A percentile compares a stretch with the other conserved stretches of the same genome.
phyloP scores from a whole-genome alignment of 1,140 invertebrate genomes.

The Lasioglossum albipes region DNA sequence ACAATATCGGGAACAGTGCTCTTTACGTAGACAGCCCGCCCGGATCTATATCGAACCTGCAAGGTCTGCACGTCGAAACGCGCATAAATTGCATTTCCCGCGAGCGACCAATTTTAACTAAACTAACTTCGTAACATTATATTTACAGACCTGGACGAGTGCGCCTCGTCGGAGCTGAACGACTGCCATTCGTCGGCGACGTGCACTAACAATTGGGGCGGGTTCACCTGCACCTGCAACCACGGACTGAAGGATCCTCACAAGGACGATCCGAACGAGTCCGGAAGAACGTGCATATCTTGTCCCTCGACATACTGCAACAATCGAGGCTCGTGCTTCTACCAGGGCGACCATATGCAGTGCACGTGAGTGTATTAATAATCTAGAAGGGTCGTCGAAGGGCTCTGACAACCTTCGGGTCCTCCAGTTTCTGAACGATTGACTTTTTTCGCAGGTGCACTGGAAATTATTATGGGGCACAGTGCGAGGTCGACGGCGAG shows the following conservation, averaged over 20 bases:
- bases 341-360: slow-evolving; percentile 86
- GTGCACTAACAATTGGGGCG: slow-evolving; percentile 94
- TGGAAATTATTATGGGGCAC: slow-evolving; percentile 91
- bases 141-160: slow-evolving; percentile 92
- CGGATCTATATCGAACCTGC: slow-evolving; percentile 86
- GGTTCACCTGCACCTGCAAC: slow-evolving; percentile 92
- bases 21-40: slow-evolving; percentile 90
- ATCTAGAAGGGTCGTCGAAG: not conserved
- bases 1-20: slow-evolving; percentile 92
- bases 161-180: slow-evolving; percentile 90
- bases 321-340: slow-evolving; percentile 90
- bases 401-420: not conserved
- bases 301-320: slow-evolving; percentile 90
- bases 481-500: slow-evolving; percentile 95
- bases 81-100: too few species aligned
- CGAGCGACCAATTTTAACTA: too few species aligned
- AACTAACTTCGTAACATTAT: not conserved
- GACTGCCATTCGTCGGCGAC: slow-evolving; percentile 93
- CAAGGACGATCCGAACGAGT: slow-evolving; percentile 82
- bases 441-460: slow-evolving; percentile 83
- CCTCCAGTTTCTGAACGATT: not conserved
- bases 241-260: slow-evolving; percentile 89
- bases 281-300: slow-evolving; percentile 87
- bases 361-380: slow-evolving; percentile 85
- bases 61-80: slow-evolving; percentile 76